These are phyloP conservation scores for Euura saliciscinereae DNA, from an alignment of 1,140 invertebrate genomes.

Conservation along the genomic window DNA sequence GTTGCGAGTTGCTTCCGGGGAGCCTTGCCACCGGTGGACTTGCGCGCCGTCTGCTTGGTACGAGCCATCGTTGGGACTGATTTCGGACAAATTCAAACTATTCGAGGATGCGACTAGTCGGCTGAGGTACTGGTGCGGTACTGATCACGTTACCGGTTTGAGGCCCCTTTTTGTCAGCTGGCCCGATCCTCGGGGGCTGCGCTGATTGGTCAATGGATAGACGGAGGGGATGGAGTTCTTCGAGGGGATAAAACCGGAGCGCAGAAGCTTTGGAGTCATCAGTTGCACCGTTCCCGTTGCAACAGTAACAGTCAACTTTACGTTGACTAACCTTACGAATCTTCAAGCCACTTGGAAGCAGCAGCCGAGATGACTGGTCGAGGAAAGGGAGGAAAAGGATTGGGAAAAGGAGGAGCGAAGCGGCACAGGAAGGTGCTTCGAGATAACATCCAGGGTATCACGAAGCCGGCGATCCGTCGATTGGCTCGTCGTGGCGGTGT, in stretches of 20 bases:
- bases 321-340: neutral
- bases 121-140: too few species aligned
- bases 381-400: conserved; percentile 72
- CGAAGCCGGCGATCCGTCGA: conserved; percentile 33
- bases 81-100: too few species aligned
- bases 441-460: conserved; percentile 69
- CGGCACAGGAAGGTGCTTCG: conserved; percentile 71
- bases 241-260: neutral
- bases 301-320: neutral
- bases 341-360: neutral
- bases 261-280: neutral
- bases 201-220: neutral
- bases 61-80: conserved; percentile 67
- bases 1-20: conserved; percentile 77
- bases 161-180: neutral
- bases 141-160: too few species aligned
- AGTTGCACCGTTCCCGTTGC: neutral
- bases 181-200: neutral
- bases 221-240: neutral
- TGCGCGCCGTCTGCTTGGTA: conserved; percentile 84
- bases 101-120: too few species aligned
- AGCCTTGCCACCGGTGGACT: conserved; percentile 82
- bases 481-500: conserved; percentile 71
- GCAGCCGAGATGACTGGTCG: conserved; percentile 64
- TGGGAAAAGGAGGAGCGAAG: conserved; percentile 73